Conservation (phyloP, 30 jellyfish, hydroid and myxozoan genomes). For the Aurelia sp. region DNA sequence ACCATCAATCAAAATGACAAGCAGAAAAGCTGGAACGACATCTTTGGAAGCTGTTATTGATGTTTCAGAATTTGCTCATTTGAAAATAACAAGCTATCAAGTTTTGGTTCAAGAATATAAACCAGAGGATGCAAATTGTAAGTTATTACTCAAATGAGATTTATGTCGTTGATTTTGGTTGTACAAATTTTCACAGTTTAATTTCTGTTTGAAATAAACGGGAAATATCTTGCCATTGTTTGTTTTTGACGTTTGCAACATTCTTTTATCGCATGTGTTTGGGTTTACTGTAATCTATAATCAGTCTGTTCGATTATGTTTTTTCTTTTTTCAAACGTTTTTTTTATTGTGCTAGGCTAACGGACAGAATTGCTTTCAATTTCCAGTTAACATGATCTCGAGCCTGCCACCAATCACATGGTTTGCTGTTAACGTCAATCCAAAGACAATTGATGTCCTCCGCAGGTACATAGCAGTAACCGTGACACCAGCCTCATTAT, state of each 20-base stretch:
- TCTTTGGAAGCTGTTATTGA: conserved; percentile 57
- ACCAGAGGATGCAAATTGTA: conserved; percentile 71
- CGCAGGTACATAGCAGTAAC: conserved; percentile 65
- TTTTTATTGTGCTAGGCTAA: too few species aligned
- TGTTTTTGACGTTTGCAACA: too few species aligned
- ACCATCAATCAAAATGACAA: conserved; percentile 37
- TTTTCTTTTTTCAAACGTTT: too few species aligned
- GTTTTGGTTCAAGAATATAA: conserved; percentile 73
- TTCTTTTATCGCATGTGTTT: too few species aligned
- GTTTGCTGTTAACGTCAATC: conserved; percentile 48
- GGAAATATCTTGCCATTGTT: background rate
- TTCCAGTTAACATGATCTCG: conserved; percentile 59
- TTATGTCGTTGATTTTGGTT: background rate
- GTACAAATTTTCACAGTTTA: background rate
- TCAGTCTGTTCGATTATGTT: too few species aligned
- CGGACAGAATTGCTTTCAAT: background rate
- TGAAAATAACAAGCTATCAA: conserved; percentile 52
- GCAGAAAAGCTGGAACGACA: conserved; percentile 63
- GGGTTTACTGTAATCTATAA: too few species aligned
- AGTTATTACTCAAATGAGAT: background rate
- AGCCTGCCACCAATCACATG: conserved; percentile 56
- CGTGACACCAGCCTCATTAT: background rate
- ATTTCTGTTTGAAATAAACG: background rate
- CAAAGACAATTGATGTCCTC: conserved; percentile 12
- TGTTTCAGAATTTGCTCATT: conserved; percentile 52